Evolutionary conservation across 2,797 vertebrate species (phyloP).

Genomic region (Glyptemys insculpta): DNA sequence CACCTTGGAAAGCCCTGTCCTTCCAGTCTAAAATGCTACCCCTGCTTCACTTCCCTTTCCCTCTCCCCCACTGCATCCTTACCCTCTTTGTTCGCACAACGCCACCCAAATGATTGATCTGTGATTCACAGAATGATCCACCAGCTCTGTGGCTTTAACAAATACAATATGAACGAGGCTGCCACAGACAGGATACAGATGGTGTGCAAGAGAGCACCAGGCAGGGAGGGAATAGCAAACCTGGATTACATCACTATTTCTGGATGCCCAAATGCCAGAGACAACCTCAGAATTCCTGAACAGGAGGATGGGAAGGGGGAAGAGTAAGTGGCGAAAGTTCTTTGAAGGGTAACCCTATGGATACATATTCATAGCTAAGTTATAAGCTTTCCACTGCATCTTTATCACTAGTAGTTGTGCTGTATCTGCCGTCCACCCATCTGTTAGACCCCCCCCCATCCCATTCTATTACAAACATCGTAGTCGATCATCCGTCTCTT

Average conservation of each 20-base stretch:
- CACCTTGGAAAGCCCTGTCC: background rate
- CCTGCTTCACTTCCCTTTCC: background rate
- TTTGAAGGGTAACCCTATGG: accelerated
- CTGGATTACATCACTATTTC: background rate
- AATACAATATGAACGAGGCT: background rate
- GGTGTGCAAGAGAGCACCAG: background rate
- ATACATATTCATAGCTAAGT: background rate
- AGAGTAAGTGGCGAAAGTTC: background rate
- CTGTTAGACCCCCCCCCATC: background rate
- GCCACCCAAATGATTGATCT: background rate
- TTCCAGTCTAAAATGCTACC: background rate
- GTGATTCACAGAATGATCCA: background rate
- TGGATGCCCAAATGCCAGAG: background rate
- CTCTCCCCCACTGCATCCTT: background rate
- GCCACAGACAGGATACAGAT: background rate
- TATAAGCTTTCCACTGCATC: background rate
- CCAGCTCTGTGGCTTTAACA: background rate
- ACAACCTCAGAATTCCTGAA: background rate
- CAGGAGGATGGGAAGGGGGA: background rate
- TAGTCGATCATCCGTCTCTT: constrained; percentile 19
- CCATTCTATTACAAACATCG: background rate
- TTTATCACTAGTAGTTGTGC: accelerated
- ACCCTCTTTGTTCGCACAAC: background rate
- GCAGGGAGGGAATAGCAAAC: background rate
- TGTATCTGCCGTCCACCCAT: background rate